Base-by-base conservation (phyloP, 1,140 invertebrate species). In the Galleria mellonella region DNA sequence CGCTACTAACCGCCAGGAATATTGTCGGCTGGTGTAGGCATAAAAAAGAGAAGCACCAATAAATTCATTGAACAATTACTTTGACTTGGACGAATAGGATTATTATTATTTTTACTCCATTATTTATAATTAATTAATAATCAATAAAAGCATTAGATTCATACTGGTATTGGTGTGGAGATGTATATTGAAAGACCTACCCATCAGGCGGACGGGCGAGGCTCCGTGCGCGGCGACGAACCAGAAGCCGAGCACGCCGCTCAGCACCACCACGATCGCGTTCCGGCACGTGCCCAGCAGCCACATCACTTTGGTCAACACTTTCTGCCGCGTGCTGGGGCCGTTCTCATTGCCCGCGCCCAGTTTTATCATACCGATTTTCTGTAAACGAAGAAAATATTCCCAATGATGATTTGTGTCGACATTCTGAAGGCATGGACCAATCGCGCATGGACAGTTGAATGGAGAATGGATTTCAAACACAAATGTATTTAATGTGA, bases 231-330 rank as follows among this genome's bases (percentile, higher is more conserved):
- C 62, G 5, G 64, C 47, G 51, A 79, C 72, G 55, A 88, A 87
- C 59, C 83, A 83, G 66, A 75, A 88, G 33, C 92, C 91, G 9
- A 91, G 75, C 4, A 86, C 59, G 0, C 91, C 89, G 51, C 89
- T 90, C 2, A 88, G 51, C n/a, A 95, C 87, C 0, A 96, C 93
- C 0, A 95, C 88, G 13, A 94, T 88, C 3, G 93, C 94, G 72
- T 96, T 96, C 32, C 94, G 88, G 11, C 91, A 90, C 0, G 92
- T 91, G 28, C 89, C 90, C 38, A 92, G 44, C 43, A 92, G 86
- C 90, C 92, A 93, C 45, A 92, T 56, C 0, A 83, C 59, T 48
- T 88, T 89, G 30, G 86, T 91, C 4, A 90, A 32, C 6, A 79
- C 63, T 27, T 64, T 67, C 43, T 88, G 89, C 23, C 87, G 60